Base-by-base conservation (phyloP, 2,797 vertebrate species). In the Epinephelus awoara region DNA sequence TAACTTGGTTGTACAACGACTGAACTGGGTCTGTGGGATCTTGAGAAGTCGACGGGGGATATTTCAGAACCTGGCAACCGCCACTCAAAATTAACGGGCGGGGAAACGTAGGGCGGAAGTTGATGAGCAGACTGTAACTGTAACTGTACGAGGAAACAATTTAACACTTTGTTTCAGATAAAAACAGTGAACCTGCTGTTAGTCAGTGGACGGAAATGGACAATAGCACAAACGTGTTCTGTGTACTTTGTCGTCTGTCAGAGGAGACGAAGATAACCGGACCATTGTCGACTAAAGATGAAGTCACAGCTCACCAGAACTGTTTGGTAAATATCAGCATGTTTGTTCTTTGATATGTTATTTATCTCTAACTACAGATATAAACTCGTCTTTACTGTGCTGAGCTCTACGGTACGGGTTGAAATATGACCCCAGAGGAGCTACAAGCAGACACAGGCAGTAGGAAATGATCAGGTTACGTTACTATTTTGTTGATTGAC, bases 241-340 rank as follows among this genome's bases (percentile, higher is more conserved):
- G 94, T 18, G 0, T 75, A 0, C 77, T 96, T 0, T 96, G 95
- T 46, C 1, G 19, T 0, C 47, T 3, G 4, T 61, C 79, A 5
- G 47, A 84, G 0, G 94, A 95, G 86, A 85, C 85, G 3, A 0
- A 1, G 0, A 12, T 2, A 1, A 95, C 94, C 6, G 95, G 94
- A 38, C 0, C 84, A 0, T 12, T 96, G 2, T 87, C 83, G 0
- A 88, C 67, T 0, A 94, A 94, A 77, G 56, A 64, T 0, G 0
- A 34, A 0, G 50, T 92, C 1, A 88, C 90, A 0, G 95, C 94
- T 7, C 95, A 96, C n/a, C 89, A 95, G 42, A 92, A 95, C 82
- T 95, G 95, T 49, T 17, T 96, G 90, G 95, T 96, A 82, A 89
- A 29, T 57, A 63, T 50, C 4, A 6, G 3, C 18, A 5, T 17